Conservation (phyloP, 2,888 invertebrate genomes). For the Dichetophora obliterata region DNA sequence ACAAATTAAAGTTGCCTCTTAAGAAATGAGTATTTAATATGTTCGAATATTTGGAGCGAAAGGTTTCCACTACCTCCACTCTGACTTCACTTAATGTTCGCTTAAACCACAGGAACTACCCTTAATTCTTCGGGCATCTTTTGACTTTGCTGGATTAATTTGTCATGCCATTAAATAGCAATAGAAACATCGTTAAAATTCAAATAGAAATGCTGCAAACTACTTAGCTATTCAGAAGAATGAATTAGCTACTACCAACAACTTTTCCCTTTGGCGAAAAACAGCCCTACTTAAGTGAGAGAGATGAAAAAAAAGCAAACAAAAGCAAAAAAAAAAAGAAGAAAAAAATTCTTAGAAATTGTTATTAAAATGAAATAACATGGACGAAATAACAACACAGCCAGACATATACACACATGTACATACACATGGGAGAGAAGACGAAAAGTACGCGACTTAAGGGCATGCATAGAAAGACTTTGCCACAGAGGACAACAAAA, state of each 20-base stretch:
- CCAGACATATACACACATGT: not conserved
- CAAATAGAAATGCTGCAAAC: conserved; percentile 28
- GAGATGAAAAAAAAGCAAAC: not conserved
- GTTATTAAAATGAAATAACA: conserved; percentile 26
- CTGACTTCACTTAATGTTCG: no score
- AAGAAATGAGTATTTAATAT: no score
- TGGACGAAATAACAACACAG: not conserved
- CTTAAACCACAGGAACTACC: no score
- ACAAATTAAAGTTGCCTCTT: no score
- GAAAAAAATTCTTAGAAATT: conserved; percentile 21
- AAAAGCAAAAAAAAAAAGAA: not conserved
- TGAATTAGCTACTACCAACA: not conserved
- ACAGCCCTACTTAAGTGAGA: not conserved
- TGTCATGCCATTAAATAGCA: conserved; percentile 42
- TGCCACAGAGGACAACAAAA: no score
- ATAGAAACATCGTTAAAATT: conserved; percentile 40
- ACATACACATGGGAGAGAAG: no score
- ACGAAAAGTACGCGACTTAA: no score
- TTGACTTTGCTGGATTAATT: conserved; percentile 26
- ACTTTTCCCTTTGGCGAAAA: not conserved
- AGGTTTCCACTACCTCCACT: no score
- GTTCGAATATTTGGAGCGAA: no score
- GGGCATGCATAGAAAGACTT: no score
- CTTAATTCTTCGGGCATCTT: not conserved
- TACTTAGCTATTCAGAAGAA: conserved; percentile 6